Percentiles rank a stretch among this genome's conserved stretches.
Conservation (phyloP, 2,113 vertebrate species). For the Gracilinanus agilis region DNA sequence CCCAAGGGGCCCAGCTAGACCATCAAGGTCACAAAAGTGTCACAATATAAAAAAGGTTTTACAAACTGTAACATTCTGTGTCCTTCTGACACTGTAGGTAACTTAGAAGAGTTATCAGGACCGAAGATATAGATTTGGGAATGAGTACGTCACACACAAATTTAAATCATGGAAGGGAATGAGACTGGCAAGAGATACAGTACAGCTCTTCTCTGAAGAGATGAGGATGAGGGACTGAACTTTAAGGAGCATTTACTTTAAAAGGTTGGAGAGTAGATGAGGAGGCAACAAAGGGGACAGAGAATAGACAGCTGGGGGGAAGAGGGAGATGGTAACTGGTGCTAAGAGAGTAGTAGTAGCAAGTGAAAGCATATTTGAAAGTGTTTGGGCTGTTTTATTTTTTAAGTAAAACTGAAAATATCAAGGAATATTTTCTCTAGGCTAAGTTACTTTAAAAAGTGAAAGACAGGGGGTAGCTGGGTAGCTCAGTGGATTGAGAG, state of each 20-base stretch:
- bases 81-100: neutral
- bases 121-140: neutral
- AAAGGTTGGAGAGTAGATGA: too few species aligned
- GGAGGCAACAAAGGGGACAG: too few species aligned
- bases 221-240: too few species aligned
- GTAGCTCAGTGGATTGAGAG: too few species aligned
- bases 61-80: too few species aligned
- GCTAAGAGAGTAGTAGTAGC: neutral
- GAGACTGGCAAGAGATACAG: too few species aligned
- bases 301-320: neutral
- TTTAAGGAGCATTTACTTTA: too few species aligned
- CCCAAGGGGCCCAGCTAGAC: neutral
- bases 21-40: neutral
- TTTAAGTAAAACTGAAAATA: too few species aligned
- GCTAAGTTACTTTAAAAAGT: too few species aligned
- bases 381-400: too few species aligned
- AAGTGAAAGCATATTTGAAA: neutral
- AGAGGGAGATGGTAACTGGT: neutral
- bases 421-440: too few species aligned
- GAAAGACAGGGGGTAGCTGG: too few species aligned
- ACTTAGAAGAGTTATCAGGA: neutral
- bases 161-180: neutral
- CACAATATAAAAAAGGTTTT: neutral
- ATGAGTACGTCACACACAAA: neutral
- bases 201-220: neutral